A percentile compares a stretch with the other conserved stretches of the same genome.
Conservation (phyloP, 2,797 vertebrate species). For the Phoebastria nigripes region DNA sequence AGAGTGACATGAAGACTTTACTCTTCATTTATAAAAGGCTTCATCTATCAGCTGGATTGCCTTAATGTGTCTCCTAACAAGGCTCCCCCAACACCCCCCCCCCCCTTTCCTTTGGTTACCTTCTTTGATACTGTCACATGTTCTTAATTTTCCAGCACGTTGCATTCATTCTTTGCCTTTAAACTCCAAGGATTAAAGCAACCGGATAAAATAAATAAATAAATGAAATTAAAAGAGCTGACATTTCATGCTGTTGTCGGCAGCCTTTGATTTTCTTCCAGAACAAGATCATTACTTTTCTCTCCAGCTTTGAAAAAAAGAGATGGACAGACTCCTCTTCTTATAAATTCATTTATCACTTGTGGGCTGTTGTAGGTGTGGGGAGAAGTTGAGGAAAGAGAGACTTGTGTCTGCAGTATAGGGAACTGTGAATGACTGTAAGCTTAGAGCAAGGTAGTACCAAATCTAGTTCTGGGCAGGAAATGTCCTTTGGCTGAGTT, state of each 20-base stretch:
- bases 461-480: background rate
- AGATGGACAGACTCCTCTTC: conserved; percentile 27
- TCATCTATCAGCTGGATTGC: conserved; percentile 73
- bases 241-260: conserved; percentile 66
- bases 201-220: conserved; percentile 67
- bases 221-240: conserved; percentile 75
- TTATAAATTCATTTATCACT: conserved; percentile 35
- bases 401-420: background rate
- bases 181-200: conserved; percentile 80
- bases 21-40: conserved; percentile 66
- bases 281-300: conserved; percentile 73
- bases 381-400: background rate
- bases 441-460: background rate
- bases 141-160: conserved; percentile 71
- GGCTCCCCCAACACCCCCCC: conserved; percentile 39
- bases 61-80: conserved; percentile 75
- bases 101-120: conserved; percentile 49
- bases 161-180: conserved; percentile 75
- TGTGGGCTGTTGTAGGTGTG: background rate
- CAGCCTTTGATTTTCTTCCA: conserved; percentile 75
- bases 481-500: background rate
- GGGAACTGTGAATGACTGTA: background rate
- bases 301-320: conserved; percentile 44
- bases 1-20: conserved; percentile 59
- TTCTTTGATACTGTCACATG: conserved; percentile 77